These are phyloP conservation scores for Microtus montanus DNA, from an alignment of 2,113 vertebrate species.

Conservation along the genomic window DNA sequence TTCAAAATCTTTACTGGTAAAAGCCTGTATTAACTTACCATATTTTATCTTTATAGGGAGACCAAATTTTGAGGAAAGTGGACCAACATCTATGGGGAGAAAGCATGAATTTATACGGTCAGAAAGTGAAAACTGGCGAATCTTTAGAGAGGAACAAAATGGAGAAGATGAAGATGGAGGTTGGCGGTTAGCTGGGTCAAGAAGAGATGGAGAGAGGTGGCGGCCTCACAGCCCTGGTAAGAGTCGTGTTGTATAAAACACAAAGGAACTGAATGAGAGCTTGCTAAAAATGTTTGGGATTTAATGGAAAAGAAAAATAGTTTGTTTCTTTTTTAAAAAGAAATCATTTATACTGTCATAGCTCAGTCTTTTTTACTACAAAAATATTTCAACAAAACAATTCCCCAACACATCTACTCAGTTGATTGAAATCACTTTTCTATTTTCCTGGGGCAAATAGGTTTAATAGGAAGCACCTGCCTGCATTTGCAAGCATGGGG, in stretches of 20 bases:
- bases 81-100: slow-evolving; percentile 86
- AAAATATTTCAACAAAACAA: background rate
- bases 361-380: background rate
- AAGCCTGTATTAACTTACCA: background rate
- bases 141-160: slow-evolving; percentile 95
- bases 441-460: slow-evolving; percentile 45
- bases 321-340: background rate
- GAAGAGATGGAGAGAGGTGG: slow-evolving; percentile 94
- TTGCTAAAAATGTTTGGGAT: background rate
- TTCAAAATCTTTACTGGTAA: background rate
- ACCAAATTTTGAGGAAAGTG: slow-evolving; percentile 94
- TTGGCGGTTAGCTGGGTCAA: slow-evolving; percentile 91
- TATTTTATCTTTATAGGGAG: slow-evolving; percentile 87
- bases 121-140: slow-evolving; percentile 98
- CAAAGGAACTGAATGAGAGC: background rate
- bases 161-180: slow-evolving; percentile 96
- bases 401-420: background rate
- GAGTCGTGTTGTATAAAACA: slow-evolving; percentile 49
- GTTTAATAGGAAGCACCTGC: slow-evolving; percentile 56
- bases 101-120: slow-evolving; percentile 98
- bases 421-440: slow-evolving; percentile 50
- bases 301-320: background rate
- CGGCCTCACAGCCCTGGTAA: slow-evolving; percentile 95
- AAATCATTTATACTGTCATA: background rate
- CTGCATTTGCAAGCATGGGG: background rate